phyloP scores from a whole-genome alignment of 2,797 vertebrate genomes.

The Pseudochaenichthys georgianus region DNA sequence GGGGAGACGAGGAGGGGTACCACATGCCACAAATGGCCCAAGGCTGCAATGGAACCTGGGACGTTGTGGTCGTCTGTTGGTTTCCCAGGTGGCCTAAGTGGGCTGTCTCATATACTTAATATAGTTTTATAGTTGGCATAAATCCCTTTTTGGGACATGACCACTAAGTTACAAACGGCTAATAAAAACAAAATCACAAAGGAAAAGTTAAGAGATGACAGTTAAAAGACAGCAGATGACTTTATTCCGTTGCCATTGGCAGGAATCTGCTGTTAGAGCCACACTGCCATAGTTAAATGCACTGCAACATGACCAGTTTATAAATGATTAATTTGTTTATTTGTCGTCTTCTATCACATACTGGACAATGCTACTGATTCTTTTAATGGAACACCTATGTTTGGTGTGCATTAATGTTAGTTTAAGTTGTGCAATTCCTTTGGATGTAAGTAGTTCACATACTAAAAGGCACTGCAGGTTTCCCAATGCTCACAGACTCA shows the following conservation, averaged over 20 bases:
- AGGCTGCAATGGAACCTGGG: no score
- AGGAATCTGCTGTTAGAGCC: constrained; percentile 4
- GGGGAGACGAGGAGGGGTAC: no score
- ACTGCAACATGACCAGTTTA: constrained; percentile 13
- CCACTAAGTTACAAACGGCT: neutral
- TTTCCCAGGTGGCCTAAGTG: no score
- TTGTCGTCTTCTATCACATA: neutral
- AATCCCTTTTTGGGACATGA: neutral
- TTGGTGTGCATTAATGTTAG: constrained; percentile 1
- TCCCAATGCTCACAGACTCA: constrained; percentile 1
- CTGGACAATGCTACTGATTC: constrained; percentile 7
- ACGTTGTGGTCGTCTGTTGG: no score
- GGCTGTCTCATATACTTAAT: neutral
- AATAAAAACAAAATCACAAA: neutral
- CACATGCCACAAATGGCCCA: no score
- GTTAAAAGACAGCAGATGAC: neutral
- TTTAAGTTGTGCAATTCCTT: neutral
- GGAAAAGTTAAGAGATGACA: neutral
- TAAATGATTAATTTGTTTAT: neutral
- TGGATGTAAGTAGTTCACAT: constrained; percentile 4
- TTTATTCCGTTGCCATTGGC: neutral
- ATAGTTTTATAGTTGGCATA: neutral
- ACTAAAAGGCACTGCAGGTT: constrained; percentile 8
- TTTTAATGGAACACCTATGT: neutral
- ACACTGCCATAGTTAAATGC: constrained; percentile 6